Percentiles rank a stretch among this genome's conserved stretches.
Conservation (phyloP, 2,113 vertebrate genomes). For the Hemichromis elongatus region DNA sequence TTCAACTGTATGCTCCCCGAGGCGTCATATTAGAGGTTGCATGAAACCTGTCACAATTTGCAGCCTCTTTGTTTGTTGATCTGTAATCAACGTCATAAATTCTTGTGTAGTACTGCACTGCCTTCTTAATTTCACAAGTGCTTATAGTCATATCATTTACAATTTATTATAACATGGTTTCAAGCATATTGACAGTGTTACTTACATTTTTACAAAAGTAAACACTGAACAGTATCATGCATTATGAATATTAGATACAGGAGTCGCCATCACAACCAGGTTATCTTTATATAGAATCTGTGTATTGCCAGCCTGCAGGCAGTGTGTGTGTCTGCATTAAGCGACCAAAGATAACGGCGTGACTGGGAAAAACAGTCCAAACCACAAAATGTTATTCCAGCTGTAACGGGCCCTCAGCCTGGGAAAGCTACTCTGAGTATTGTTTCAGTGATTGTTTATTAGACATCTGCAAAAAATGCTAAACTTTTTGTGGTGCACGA, state of each 20-base stretch:
- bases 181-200: neutral
- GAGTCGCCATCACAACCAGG: neutral
- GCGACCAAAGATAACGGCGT: conserved; percentile 33
- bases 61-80: neutral
- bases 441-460: conserved; percentile 46
- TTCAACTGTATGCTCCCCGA: neutral
- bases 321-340: conserved; percentile 2
- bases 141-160: neutral
- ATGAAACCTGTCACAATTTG: neutral
- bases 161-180: neutral
- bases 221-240: neutral
- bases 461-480: conserved; percentile 38
- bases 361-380: conserved; percentile 64
- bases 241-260: neutral
- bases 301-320: conserved; percentile 13
- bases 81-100: neutral
- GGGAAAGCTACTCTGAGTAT: conserved; percentile 63
- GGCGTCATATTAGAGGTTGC: neutral
- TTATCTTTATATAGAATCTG: neutral
- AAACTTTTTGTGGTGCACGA: conserved; percentile 33
- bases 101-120: neutral
- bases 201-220: neutral
- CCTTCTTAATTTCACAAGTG: neutral
- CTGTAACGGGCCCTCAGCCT: conserved; percentile 60
- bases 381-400: conserved; percentile 76